phyloP scores from a whole-genome alignment of 2,797 vertebrate species.

The Phoxinus dragarum region DNA sequence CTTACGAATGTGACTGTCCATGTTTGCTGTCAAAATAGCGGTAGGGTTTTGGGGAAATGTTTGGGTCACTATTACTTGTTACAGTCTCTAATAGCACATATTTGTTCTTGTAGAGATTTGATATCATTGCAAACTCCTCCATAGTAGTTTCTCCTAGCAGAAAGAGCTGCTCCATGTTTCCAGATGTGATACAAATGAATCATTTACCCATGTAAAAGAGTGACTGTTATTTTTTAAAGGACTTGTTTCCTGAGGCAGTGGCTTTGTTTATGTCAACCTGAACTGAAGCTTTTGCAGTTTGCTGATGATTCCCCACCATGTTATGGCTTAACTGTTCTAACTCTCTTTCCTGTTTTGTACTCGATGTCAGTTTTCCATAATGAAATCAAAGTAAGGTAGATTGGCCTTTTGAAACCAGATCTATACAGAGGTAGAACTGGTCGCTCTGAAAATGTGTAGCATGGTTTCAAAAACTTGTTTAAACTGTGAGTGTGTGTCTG shows the following conservation, averaged over 20 bases:
- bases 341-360: not conserved
- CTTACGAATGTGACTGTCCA: slow-evolving; percentile 7
- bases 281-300: not conserved
- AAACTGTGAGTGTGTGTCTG: not conserved
- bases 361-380: not conserved
- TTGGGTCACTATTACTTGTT: slow-evolving; percentile 14
- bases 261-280: not conserved
- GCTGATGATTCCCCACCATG: not conserved
- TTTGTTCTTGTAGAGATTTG: not conserved
- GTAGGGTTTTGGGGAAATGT: not conserved
- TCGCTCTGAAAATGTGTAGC: not conserved
- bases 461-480: not conserved
- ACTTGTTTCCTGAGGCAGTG: slow-evolving; percentile 1
- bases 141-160: slow-evolving; percentile 8
- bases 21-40: not conserved
- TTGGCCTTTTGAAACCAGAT: not conserved
- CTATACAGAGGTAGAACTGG: not conserved
- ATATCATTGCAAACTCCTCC: not conserved
- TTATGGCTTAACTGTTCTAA: not conserved
- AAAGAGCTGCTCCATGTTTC: slow-evolving; percentile 7
- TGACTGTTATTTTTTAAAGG: slow-evolving; percentile 39
- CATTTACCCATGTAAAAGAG: not conserved
- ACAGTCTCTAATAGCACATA: slow-evolving; percentile 20
- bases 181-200: slow-evolving; percentile 15
- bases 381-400: not conserved